Evolutionary conservation across 2,888 invertebrate species (phyloP).

Genomic region (Pteria penguin): DNA sequence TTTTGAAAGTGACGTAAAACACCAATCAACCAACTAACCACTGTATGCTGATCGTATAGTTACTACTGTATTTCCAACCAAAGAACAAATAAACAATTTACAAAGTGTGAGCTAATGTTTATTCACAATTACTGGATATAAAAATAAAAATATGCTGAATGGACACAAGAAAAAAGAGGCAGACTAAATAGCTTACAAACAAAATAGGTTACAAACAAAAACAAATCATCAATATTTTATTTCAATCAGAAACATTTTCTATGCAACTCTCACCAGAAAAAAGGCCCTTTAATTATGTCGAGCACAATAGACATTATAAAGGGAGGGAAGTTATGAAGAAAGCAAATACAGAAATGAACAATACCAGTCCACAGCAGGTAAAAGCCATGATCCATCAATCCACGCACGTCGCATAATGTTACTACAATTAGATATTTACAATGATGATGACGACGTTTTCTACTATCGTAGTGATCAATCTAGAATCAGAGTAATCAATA

Average conservation of each 20-base stretch:
- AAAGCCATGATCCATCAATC: slow-evolving; percentile 1
- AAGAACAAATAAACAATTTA: slow-evolving; percentile 7
- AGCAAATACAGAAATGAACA: background rate
- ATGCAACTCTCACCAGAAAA: background rate
- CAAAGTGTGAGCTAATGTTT: slow-evolving; percentile 48
- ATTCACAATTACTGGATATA: slow-evolving; percentile 65
- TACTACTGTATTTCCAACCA: too few species aligned
- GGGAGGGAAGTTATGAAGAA: background rate
- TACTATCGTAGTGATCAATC: too few species aligned
- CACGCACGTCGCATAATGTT: background rate
- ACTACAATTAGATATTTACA: background rate
- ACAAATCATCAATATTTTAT: background rate
- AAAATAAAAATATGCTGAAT: slow-evolving; percentile 66
- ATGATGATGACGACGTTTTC: background rate
- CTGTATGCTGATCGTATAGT: too few species aligned
- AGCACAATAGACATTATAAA: too few species aligned
- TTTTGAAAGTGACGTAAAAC: too few species aligned
- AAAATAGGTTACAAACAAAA: background rate
- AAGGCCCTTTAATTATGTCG: background rate
- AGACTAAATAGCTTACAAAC: slow-evolving; percentile 10
- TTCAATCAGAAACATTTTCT: background rate
- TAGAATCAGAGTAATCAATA: too few species aligned
- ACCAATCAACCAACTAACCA: too few species aligned
- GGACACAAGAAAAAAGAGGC: slow-evolving; percentile 35
- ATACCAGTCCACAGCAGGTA: slow-evolving; percentile 1